phyloP scores from a whole-genome alignment of 2,888 invertebrate species.

The Ophion obscuratus region DNA sequence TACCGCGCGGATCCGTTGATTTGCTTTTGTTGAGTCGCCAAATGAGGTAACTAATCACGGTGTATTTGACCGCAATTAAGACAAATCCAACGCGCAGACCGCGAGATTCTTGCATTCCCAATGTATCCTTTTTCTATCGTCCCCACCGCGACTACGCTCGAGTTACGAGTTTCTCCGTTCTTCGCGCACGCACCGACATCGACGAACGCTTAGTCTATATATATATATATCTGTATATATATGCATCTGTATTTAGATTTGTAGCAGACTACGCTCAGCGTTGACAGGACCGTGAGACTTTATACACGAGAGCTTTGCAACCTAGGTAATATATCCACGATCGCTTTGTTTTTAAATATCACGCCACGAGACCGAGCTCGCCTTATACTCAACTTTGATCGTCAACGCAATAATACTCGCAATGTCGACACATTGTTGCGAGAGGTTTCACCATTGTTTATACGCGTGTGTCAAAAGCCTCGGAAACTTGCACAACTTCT shows the following conservation, averaged over 20 bases:
- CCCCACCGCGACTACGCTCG: not conserved
- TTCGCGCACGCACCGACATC: conserved; percentile 22
- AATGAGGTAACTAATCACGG: conserved; percentile 73
- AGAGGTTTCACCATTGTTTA: conserved; percentile 51
- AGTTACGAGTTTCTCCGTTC: conserved; percentile 3
- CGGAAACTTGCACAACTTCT: conserved; percentile 32
- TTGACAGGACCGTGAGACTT: conserved; percentile 23
- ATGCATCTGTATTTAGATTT: conserved; percentile 10
- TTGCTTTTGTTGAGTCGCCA: conserved; percentile 71
- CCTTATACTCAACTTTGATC: conserved; percentile 2
- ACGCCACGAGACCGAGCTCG: not conserved
- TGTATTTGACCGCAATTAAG: conserved; percentile 77
- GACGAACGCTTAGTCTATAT: not conserved
- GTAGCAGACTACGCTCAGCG: not conserved
- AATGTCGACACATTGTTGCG: conserved; percentile 48
- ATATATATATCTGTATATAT: not conserved
- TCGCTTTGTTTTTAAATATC: not conserved
- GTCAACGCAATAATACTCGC: conserved; percentile 16
- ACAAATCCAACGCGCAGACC: conserved; percentile 74
- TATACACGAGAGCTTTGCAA: not conserved
- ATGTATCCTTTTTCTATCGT: conserved; percentile 21
- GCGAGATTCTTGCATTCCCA: conserved; percentile 71
- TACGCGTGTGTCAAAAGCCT: conserved; percentile 33
- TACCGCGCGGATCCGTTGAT: conserved; percentile 38
- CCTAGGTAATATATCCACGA: conserved; percentile 1